Evolutionary conservation across 2,888 invertebrate species (phyloP), one percentile per base, ranked within the genome.

Genomic region (Apeira syringaria): DNA sequence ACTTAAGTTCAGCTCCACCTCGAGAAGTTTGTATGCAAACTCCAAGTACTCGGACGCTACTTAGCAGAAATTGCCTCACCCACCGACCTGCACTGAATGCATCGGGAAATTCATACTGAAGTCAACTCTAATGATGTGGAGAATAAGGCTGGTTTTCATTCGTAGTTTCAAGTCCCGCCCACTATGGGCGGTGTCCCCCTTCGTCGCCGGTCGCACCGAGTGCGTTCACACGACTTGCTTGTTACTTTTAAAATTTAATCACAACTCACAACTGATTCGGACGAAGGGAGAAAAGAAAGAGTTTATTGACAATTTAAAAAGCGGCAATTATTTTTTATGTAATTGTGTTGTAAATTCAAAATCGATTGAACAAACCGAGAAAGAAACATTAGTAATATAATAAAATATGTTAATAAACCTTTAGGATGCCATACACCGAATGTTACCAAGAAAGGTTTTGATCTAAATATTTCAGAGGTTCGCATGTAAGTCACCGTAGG

Each of bases 201-300:
- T 77, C 74, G 68, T 68, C 64, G 70, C 53, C 61, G 74, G 73
- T 64, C 75, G 70, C 74, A 66, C 61, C 58, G 74, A 80, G 78
- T 77, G 79, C 80, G 80, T 80, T 80, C 81, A 79, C 80, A 79
- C 81, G 74, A 77, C 70, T 75, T 66, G 74, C 67, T 80, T 9
- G 27, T 29, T 24, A 77, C 80, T 87, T 87, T 86, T 76, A 85
- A 87, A 84, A 80, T 87, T 88, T 87, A 86, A 88, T 85, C 85
- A 80, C 77, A 81, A 76, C 65, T 73, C 71, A 50, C 55, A 72
- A 80, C 80, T 80, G 80, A 80, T 83, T 84, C 81, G 74, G 71
- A 75, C 70, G 78, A 79, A 78, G 81, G 71, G 72, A 72, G 68
- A 68, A 78, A 75, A 70, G 66, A 67, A 70, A 62, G 64, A 56